Base-by-base conservation (phyloP, 2,113 vertebrate species). In the Tretioscincus oriximinensis region DNA sequence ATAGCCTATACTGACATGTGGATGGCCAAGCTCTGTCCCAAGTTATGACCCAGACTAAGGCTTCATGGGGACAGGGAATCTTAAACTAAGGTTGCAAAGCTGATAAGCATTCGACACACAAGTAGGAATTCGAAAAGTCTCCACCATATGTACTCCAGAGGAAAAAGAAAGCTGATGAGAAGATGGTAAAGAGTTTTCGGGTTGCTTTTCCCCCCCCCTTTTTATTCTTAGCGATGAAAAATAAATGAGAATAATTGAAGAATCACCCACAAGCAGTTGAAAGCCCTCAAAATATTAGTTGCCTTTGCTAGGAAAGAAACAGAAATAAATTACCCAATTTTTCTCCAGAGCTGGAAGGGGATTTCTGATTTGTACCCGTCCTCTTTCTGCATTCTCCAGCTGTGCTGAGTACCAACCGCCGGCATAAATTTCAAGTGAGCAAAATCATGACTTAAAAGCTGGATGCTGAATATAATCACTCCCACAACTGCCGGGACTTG, bases 361-460 rank as follows among this genome's bases (percentile, higher is more conserved):
- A 78, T 28, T 54, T 77, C 78, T 81, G 14, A 68, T 86, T 70
- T 54, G 31, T n/a, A 16, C 64, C 77, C 9, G 70, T 26, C 58
- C 12, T 49, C 71, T 71, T 71, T 79, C 77, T 47, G 35, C 72
- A 76, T 72, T 68, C 41, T 60, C 64, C n/a, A 75, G 41, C 21
- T 80, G 28, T 80, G 45, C 26, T 73, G 60, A 35, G n/a, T 0
- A 49, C 29, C 58, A 31, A 28, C 45, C 54, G n/a, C 45, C 12
- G 14, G 60, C 72, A 41, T 73, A 84, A 63, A 28, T 61, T 68
- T 78, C 54, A 58, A 26, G 12, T 16, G 65, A 77, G 18, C 26
- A 78, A 35, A 7, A 41, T 80, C 61, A 31, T 77, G 63, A 41
- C 9, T 45, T 14, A 77, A 31, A 77, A 64, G 9, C 58, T 14